Evolutionary conservation across 2,113 vertebrate genomes (phyloP).

Genomic region (Ceyx melanurus): DNA sequence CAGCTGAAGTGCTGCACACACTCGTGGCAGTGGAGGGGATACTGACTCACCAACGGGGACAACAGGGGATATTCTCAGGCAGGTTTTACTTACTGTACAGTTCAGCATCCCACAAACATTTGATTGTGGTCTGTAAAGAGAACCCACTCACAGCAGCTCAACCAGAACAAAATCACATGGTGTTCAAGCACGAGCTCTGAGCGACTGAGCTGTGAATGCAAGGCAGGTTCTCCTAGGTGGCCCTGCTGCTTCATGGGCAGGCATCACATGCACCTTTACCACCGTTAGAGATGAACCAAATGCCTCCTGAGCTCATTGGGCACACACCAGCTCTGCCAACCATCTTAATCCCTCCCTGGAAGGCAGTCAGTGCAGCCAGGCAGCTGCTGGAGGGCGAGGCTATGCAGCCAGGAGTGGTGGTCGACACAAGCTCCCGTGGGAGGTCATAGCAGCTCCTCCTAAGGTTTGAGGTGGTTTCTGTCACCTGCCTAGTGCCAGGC

Average conservation of each 20-base stretch:
- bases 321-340: not conserved
- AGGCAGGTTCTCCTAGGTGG: not conserved
- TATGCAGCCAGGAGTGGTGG: not conserved
- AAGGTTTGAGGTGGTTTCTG: not conserved
- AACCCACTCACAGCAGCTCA: conserved; percentile 11
- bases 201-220: not conserved
- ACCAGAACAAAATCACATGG: not conserved
- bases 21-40: conserved; percentile 60
- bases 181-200: not conserved
- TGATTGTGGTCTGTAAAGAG: conserved; percentile 58
- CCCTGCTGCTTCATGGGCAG: not conserved
- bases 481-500: not conserved
- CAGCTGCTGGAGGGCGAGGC: not conserved
- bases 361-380: not conserved
- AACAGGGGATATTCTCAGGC: conserved; percentile 10
- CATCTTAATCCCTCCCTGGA: not conserved
- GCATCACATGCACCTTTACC: not conserved
- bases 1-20: conserved; percentile 21
- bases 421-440: fast-evolving
- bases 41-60: conserved; percentile 23
- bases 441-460: not conserved
- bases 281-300: not conserved
- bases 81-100: conserved; percentile 53
- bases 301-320: not conserved
- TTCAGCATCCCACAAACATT: conserved; percentile 46